These are phyloP conservation scores for Artemia sinica DNA, from an alignment of 2,888 invertebrate genomes.

Conservation along the genomic window DNA sequence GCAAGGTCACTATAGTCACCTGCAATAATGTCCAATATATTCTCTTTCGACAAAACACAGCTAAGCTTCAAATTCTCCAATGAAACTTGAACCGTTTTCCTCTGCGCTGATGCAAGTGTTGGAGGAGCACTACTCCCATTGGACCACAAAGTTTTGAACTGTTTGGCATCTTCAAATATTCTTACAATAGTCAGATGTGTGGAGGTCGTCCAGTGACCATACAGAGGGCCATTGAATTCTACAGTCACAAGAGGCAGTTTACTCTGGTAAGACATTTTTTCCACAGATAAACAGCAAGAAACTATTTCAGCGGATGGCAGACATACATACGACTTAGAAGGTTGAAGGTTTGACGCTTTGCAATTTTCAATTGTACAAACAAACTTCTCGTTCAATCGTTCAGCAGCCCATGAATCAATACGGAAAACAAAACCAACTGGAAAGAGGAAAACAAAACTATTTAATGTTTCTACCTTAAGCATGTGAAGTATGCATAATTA, in stretches of 20 bases:
- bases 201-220: neutral
- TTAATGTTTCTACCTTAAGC: constrained; percentile 19
- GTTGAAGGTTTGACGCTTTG: constrained; percentile 43
- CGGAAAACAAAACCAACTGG: constrained; percentile 48
- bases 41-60: neutral
- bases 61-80: constrained; percentile 7
- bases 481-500: constrained; percentile 14
- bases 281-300: constrained; percentile 25
- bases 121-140: neutral
- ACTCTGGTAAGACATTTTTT: constrained; percentile 3
- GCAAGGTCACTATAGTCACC: neutral
- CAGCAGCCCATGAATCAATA: constrained; percentile 46
- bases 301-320: constrained; percentile 37
- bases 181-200: neutral
- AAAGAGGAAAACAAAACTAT: constrained; percentile 27
- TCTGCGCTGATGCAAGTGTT: neutral
- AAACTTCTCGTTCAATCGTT: constrained; percentile 38
- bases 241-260: neutral
- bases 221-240: neutral
- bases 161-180: neutral
- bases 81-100: neutral
- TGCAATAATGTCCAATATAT: neutral
- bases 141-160: constrained; percentile 7
- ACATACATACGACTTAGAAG: constrained; percentile 38
- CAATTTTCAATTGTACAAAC: constrained; percentile 45